Evolutionary conservation across 2,888 invertebrate genomes (phyloP), one percentile per base, ranked within the genome.

Genomic region (Clunio marinus): DNA sequence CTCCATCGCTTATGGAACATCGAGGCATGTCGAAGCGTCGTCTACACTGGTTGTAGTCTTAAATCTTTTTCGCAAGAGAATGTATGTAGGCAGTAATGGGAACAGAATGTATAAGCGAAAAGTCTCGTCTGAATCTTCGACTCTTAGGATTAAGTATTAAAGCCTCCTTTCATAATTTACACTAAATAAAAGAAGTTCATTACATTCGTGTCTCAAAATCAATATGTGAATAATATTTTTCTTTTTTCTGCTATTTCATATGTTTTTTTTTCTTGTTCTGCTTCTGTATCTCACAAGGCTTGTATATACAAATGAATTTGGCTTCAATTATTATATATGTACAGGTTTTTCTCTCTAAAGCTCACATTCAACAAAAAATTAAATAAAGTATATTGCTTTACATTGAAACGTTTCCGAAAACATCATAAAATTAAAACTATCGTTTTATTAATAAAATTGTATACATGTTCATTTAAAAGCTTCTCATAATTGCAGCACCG

Each of bases 291-390:
- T 22, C 20, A 22, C 20, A 22, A n/a, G n/a, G n/a, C n/a, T n/a
- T n/a, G n/a, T 51, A 51, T 51, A 51, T 17, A 51, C 20, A n/a
- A 25, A 62, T 65, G 63, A 65, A 46, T 65, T 65, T 65, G 63
- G 63, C 63, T 65, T 65, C 63, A 65, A 65, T 65, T 65, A 65
- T 65, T 46, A 25, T 65, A n/a, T 65, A 27, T 46, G 41, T 62
- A 41, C 35, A 63, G 5, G n/a, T 37, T 62, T 62, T 20, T 41
- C 41, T 15, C 20, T 22, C 13, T 51, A 22, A 62, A 62, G 37
- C 62, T 62, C 62, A 62, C 62, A 62, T 37, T 41, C n/a, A 22
- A 51, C 51, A 51, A 22, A 51, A 51, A 41, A 2, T 2, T 3
- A 5, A 41, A n/a, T 41, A n/a, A 13, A n/a, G 10, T 5, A 15